Base-by-base conservation (phyloP, 1,140 invertebrate genomes). In the Musca vetustissima region DNA sequence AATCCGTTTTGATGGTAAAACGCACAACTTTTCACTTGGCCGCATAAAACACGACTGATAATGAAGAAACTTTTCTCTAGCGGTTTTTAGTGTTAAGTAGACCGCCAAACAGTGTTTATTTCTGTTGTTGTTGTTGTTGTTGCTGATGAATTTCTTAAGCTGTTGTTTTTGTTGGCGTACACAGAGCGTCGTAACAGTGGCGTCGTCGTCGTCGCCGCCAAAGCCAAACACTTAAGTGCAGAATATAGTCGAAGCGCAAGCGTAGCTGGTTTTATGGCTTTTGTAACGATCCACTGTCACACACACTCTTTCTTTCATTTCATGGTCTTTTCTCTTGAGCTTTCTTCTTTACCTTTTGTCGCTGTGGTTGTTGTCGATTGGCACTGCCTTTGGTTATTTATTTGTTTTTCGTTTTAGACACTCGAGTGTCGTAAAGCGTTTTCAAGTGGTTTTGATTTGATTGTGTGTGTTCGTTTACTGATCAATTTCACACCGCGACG, bases 21-120 rank as follows among this genome's bases (percentile, higher is more conserved):
- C 17, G 17, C 17, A 36, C n/a, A 59, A 69, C 67, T 69, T 49
- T 50, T 64, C 77, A 71, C 70, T 73, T 76, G 74, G 75, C 76
- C 72, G 73, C 70, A 72, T 74, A 75, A 73, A 64, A 68, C 61
- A 79, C 77, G 77, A 79, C 77, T 79, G 78, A 75, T 76, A 73
- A 71, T 75, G 76, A 49, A 69, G 68, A 69, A 71, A 70, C 66
- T 76, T 77, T 77, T 79, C 74, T 79, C 68, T 74, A 72, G 69
- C 77, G 76, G 70, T 79, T 79, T 79, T 79, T 76, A 72, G 71
- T 71, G 67, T 64, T 69, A 64, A 49, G 59, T 69, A 68, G 57
- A 28, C 22, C 47, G 59, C 32, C 47, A 17, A 22, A 49, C 24
- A 32, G 21, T 61, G 57, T 36, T 61, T 43, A 57, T n/a, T n/a